phyloP scores from a whole-genome alignment of 2,888 invertebrate genomes.

The Horisme vitalbata region DNA sequence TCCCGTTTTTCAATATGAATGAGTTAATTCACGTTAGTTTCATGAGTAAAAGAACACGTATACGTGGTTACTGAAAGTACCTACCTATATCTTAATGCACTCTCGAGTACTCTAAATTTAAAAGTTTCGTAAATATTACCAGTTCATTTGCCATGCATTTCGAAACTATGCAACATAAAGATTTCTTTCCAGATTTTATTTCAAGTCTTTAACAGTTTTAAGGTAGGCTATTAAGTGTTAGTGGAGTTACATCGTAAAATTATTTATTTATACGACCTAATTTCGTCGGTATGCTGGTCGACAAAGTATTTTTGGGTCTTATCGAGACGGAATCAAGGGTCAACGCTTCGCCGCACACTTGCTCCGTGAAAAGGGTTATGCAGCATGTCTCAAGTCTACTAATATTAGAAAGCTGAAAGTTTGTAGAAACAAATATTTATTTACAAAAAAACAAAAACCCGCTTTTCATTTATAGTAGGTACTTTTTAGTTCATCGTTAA shows the following conservation, averaged over 20 bases:
- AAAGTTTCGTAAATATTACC: constrained; percentile 9
- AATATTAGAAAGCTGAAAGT: too few species aligned
- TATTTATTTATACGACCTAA: constrained; percentile 79
- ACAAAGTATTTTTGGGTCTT: constrained; percentile 77
- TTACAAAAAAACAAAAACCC: too few species aligned
- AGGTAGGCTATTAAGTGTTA: constrained; percentile 63
- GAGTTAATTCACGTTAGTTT: too few species aligned
- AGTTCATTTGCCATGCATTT: constrained; percentile 42
- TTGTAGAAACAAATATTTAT: too few species aligned
- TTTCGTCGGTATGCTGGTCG: constrained; percentile 70
- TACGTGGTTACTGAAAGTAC: too few species aligned
- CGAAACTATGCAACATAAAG: constrained; percentile 50
- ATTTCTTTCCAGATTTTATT: constrained; percentile 53
- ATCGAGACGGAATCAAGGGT: constrained; percentile 77
- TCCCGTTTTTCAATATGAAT: too few species aligned
- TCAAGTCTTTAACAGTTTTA: constrained; percentile 60
- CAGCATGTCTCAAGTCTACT: constrained; percentile 20
- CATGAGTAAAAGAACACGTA: too few species aligned
- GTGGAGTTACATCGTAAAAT: constrained; percentile 71
- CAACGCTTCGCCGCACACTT: constrained; percentile 72
- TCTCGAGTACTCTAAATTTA: too few species aligned
- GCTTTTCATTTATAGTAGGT: too few species aligned
- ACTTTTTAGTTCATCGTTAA: too few species aligned
- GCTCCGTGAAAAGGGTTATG: constrained; percentile 52
- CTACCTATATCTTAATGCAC: too few species aligned